A percentile compares a stretch with the other conserved stretches of the same genome.
phyloP scores from a whole-genome alignment of 1,140 invertebrate genomes.

The Reticulitermes speratus region DNA sequence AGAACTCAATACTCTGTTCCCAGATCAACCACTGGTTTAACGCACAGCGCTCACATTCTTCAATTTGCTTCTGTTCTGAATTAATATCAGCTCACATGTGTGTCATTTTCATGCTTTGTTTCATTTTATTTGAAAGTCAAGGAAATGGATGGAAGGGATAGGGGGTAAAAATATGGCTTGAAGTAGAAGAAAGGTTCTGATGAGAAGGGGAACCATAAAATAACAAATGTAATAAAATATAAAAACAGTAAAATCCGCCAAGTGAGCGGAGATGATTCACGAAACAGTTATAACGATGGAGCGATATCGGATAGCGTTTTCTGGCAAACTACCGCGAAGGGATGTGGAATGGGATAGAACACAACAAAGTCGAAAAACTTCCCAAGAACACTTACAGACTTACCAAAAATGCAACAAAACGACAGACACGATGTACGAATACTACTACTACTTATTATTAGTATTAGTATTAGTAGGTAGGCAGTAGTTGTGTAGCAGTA shows the following conservation, averaged over 20 bases:
- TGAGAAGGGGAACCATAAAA: not conserved
- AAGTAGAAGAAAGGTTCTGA: not conserved
- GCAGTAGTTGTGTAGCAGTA: too few relatives aligned
- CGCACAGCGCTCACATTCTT: not conserved
- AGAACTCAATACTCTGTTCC: too few relatives aligned
- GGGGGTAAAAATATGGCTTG: not conserved
- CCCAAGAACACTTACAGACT: not conserved
- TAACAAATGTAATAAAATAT: not conserved
- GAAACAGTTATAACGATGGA: not conserved
- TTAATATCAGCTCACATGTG: not conserved
- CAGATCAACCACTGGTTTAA: not conserved
- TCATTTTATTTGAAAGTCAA: not conserved
- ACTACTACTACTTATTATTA: too few relatives aligned
- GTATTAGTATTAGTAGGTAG: too few relatives aligned
- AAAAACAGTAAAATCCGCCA: not conserved
- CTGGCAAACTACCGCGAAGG: not conserved
- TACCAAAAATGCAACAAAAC: not conserved
- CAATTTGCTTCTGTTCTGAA: not conserved
- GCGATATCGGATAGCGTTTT: not conserved
- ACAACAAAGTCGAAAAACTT: not conserved
- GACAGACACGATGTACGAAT: too few relatives aligned
- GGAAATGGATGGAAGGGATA: not conserved
- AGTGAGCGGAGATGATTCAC: not conserved
- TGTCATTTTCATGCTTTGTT: not conserved
- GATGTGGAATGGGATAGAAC: not conserved